Percentiles rank a stretch among this genome's conserved stretches.
phyloP scores from a whole-genome alignment of 2,113 vertebrate species.

The Harpagus bidentatus region DNA sequence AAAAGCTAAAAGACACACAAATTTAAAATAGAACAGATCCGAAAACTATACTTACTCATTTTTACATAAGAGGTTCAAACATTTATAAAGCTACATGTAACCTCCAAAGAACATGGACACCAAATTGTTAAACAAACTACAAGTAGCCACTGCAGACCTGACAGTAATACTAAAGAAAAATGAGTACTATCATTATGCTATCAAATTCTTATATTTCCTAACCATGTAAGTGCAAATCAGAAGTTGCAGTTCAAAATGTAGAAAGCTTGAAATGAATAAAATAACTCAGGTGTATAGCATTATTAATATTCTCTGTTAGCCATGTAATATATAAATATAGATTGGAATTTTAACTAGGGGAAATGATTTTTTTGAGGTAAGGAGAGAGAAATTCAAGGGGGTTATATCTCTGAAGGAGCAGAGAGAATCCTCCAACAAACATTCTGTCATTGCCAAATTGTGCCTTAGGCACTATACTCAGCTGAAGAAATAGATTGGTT shows the following conservation, averaged over 20 bases:
- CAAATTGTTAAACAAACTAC: not conserved
- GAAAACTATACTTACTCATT: not conserved
- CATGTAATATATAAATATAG: not conserved
- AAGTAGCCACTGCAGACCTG: not conserved
- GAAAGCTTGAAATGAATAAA: constrained; percentile 40
- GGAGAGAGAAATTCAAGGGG: not conserved
- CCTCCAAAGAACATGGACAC: not conserved
- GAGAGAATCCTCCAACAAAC: not conserved
- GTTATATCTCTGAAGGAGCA: not conserved
- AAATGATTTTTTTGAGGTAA: not conserved
- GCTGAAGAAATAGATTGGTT: not conserved
- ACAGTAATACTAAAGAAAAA: not conserved
- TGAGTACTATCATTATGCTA: not conserved
- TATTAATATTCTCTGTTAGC: not conserved
- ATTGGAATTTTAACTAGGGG: not conserved
- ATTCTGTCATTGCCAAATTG: not conserved
- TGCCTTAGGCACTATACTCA: not conserved
- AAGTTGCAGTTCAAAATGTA: not conserved
- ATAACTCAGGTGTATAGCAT: not conserved
- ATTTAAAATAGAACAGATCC: not conserved
- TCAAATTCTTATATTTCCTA: not conserved
- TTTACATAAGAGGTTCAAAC: not conserved
- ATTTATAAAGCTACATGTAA: not conserved
- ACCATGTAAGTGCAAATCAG: constrained; percentile 6
- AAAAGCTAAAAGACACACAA: not conserved